Percentiles rank a stretch among this genome's conserved stretches.
These are phyloP conservation scores for Neomorphus geoffroyi DNA, from an alignment of 2,797 vertebrate genomes.

Conservation along the genomic window DNA sequence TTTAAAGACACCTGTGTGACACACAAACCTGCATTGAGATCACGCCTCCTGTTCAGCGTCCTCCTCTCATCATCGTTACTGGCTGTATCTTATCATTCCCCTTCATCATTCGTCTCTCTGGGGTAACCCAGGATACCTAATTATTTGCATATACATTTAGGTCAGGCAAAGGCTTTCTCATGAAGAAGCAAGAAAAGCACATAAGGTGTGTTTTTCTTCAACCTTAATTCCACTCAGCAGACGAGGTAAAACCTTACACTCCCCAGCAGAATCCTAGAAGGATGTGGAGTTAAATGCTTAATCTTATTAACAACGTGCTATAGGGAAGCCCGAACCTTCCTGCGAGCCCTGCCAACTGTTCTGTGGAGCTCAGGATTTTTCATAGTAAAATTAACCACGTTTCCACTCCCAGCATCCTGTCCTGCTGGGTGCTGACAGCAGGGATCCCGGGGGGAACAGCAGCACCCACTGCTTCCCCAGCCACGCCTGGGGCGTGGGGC, in stretches of 20 bases:
- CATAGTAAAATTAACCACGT: slow-evolving; percentile 35
- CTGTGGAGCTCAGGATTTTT: neutral
- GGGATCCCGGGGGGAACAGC: neutral
- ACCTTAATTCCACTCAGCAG: neutral
- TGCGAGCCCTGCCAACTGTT: slow-evolving; percentile 42
- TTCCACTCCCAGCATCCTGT: neutral
- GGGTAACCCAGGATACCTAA: neutral
- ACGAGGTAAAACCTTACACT: neutral
- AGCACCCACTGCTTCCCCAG: neutral
- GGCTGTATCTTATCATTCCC: neutral
- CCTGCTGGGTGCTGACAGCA: neutral
- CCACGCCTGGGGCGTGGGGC: neutral
- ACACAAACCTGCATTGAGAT: slow-evolving; percentile 49
- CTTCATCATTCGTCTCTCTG: neutral
- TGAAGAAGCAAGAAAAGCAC: neutral
- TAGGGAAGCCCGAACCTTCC: slow-evolving; percentile 28
- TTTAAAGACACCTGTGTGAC: slow-evolving; percentile 7
- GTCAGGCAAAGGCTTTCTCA: slow-evolving; percentile 24
- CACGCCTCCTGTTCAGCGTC: neutral
- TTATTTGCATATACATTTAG: slow-evolving; percentile 42
- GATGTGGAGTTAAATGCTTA: slow-evolving; percentile 11
- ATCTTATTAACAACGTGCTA: slow-evolving; percentile 30
- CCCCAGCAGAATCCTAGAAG: slow-evolving; percentile 10
- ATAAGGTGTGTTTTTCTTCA: neutral
- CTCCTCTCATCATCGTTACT: neutral